A percentile compares a stretch with the other conserved stretches of the same genome.
Conservation (phyloP, 2,888 invertebrate species). For the Mimachlamys varia region DNA sequence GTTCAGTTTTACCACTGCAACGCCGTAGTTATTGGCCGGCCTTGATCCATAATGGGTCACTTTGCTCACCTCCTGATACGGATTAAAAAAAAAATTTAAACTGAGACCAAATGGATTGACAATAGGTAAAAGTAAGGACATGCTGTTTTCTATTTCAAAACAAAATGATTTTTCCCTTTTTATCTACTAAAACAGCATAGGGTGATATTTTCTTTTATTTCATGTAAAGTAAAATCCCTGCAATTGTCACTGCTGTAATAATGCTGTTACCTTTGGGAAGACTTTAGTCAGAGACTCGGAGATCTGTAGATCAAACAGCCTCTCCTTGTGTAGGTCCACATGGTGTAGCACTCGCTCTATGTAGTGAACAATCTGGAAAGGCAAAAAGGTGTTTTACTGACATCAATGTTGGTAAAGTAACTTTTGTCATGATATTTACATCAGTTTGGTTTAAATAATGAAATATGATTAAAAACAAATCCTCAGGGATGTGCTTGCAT, state of each 20-base stretch:
- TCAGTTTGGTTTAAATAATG: too few relatives aligned
- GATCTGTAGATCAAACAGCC: constrained; percentile 76
- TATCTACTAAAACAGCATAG: neutral
- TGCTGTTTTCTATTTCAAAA: neutral
- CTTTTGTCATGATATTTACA: too few relatives aligned
- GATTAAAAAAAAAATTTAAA: neutral
- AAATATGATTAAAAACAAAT: too few relatives aligned
- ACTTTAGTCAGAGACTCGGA: constrained; percentile 70
- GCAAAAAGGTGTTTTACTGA: neutral
- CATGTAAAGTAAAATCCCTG: neutral
- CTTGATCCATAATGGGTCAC: constrained; percentile 61
- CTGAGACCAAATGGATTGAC: neutral
- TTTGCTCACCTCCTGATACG: constrained; percentile 67
- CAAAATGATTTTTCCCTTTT: neutral
- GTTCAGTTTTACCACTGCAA: neutral
- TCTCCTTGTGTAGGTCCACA: constrained; percentile 69
- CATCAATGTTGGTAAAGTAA: too few relatives aligned
- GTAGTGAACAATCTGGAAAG: constrained; percentile 75
- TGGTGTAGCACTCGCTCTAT: constrained; percentile 74
- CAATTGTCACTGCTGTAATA: neutral
- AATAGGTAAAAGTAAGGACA: neutral
- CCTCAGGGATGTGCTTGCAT: too few relatives aligned
- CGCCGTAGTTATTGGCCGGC: constrained; percentile 68
- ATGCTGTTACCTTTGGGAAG: constrained; percentile 70
- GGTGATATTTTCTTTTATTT: too few relatives aligned